Base-by-base conservation (phyloP, 2,113 vertebrate species). In the Myotis davidii region DNA sequence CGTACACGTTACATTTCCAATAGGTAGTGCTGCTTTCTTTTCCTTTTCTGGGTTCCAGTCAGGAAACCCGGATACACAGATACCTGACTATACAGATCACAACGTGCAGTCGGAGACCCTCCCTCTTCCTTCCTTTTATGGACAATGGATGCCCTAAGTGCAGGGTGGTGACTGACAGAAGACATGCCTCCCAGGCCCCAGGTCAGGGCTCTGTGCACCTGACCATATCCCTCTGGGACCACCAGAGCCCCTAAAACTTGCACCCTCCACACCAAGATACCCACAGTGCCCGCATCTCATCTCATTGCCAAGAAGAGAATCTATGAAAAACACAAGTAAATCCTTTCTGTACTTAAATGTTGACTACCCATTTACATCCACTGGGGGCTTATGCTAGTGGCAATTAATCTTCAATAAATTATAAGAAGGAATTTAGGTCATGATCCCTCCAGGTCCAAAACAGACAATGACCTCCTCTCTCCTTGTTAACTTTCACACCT, bases 141-240 rank as follows among this genome's bases (percentile, higher is more conserved):
- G 76, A n/a, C 29, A 37, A 48, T 1, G 8, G n/a, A 50, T 29
- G 48, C 14, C 50, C 6, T 4, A 4, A 21, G 42, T 0, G 1
- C 8, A 10, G 9, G 8, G 11, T 32, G 39, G 20, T 0, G 1
- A 2, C 25, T 12, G 9, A 14, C 7, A 27, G 34, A 27, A 90
- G 52, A 25, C 64, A 21, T 50, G 21, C 4, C 64, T 27, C 69
- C 32, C 3, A 20, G 0, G 12, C 7, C 32, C 10, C 64, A 16
- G 2, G 2, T n/a, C 1, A 14, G n/a, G 1, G 39, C 37, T 54
- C 39, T 27, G 1, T 5, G 5, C 0, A 6, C 85, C 6, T 10
- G 18, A 27, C 48, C 9, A 1, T 3, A 13, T 1, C 4, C 48
- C 48, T 37, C n/a, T 8, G 12, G 23, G 52, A 48, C 34, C 27